Evolutionary conservation across 2,113 vertebrate genomes (phyloP), one percentile per base, ranked within the genome.

Genomic region (Seriola dumerili): DNA sequence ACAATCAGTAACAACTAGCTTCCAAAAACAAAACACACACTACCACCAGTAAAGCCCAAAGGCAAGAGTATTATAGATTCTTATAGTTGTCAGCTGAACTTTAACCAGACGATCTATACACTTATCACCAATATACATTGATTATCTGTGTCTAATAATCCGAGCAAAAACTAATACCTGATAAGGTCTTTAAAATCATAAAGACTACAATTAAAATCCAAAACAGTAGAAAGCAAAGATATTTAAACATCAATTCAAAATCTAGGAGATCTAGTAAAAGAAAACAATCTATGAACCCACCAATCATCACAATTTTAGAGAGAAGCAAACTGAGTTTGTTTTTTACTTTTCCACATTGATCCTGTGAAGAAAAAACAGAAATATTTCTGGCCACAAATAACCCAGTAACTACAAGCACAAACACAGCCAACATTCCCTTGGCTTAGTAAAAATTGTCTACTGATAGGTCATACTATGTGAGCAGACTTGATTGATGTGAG

Each of bases 41-140:
- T 48, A 63, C 19, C 21, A 14, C 12, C 52, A 54, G 55, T 17
- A 58, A 12, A 23, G 29, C 52, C 64, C 74, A 73, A 79, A 79
- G 14, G 16, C 36, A 59, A 7, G 4, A 0, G 32, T 16, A 65
- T 55, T 36, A 71, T 42, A 42, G 38, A 68, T 12, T 61, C 3
- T 34, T 25, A 21, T 1, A 17, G 21, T 19, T 52, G 8, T 69
- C 21, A 40, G 12, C 21, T 67, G 59, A 83, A 82, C 62, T 83
- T 85, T 73, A 50, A 62, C 69, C 57, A 55, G 57, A 67, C 21
- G 58, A 78, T 55, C 44, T 40, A 50, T 59, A 57, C 36, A 44
- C 44, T 36, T 59, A 59, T 76, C 38, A 68, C 21, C 11, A 48
- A 38, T n/a, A 38, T 36, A 29, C 25, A 52, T 1, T 25, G 23